phyloP scores from a whole-genome alignment of 2,888 invertebrate genomes.

The Standfussiana lucernea region DNA sequence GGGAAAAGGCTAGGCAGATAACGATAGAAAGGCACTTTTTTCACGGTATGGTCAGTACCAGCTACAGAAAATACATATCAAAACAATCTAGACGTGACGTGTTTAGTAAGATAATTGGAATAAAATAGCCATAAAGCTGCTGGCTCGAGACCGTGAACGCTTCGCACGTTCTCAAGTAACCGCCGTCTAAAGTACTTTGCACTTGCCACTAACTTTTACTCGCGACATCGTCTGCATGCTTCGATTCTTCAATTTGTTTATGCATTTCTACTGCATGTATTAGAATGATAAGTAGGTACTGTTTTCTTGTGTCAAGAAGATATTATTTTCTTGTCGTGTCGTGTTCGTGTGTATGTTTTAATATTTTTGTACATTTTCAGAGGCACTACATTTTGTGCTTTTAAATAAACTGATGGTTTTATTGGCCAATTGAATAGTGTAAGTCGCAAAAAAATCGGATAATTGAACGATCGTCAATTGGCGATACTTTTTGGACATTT shows the following conservation, averaged over 20 bases:
- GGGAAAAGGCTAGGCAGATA: no score
- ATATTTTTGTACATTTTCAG: neutral
- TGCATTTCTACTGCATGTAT: conserved; percentile 5
- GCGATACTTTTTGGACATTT: neutral
- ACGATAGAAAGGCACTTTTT: no score
- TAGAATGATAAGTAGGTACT: neutral
- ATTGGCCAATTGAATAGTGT: neutral
- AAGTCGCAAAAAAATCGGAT: neutral
- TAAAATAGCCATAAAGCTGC: conserved; percentile 73
- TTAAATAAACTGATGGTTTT: neutral
- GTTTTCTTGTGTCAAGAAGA: neutral
- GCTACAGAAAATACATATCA: conserved; percentile 3
- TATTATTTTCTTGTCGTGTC: neutral
- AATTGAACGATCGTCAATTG: neutral
- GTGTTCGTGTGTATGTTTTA: no score
- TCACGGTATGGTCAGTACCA: neutral
- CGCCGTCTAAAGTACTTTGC: conserved; percentile 38
- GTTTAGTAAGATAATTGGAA: conserved; percentile 70
- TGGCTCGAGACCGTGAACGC: conserved; percentile 67
- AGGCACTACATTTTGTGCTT: no score
- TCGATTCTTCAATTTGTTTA: neutral
- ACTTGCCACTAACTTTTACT: conserved; percentile 35
- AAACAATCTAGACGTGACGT: conserved; percentile 37
- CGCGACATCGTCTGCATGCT: conserved; percentile 24
- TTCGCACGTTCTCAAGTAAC: conserved; percentile 56